These are phyloP conservation scores for Drosophila sp. DNA, from an alignment of 1,140 invertebrate genomes.

Conservation along the genomic window DNA sequence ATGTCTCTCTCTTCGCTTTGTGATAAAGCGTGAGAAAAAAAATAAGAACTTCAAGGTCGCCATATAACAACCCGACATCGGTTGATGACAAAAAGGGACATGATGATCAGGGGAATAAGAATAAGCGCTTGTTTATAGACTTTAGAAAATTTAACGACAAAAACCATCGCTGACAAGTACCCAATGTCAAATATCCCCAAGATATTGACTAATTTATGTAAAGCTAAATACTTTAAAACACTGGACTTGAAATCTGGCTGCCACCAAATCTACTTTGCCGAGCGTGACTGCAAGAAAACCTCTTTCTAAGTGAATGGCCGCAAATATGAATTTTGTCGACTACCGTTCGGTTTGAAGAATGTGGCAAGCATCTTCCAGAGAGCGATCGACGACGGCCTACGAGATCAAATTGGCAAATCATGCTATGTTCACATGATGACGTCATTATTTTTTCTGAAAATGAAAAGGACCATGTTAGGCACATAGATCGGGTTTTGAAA, in stretches of 20 bases:
- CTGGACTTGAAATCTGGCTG: constrained; percentile 86
- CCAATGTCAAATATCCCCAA: constrained; percentile 6
- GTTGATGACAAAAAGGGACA: neutral
- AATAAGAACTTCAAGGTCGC: neutral
- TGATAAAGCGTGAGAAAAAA: no score
- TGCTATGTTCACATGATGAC: constrained; percentile 28
- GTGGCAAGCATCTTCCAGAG: constrained; percentile 71
- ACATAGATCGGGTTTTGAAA: neutral
- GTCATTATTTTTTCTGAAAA: constrained; percentile 3
- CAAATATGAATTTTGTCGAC: constrained; percentile 73
- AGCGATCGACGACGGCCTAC: constrained; percentile 70
- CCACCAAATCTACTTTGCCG: constrained; percentile 78
- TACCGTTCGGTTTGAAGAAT: constrained; percentile 84
- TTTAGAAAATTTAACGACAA: constrained; percentile 74
- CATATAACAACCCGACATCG: neutral
- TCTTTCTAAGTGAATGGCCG: constrained; percentile 83
- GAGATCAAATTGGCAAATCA: constrained; percentile 59
- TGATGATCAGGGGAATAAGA: neutral
- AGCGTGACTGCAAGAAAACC: constrained; percentile 82
- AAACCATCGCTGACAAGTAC: constrained; percentile 10
- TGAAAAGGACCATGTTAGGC: neutral
- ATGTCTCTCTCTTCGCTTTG: no score
- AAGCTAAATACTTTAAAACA: constrained; percentile 85
- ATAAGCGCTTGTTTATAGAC: constrained; percentile 78
- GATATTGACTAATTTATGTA: constrained; percentile 79